phyloP scores from a whole-genome alignment of 2,113 vertebrate species.

The Prolemur simus region DNA sequence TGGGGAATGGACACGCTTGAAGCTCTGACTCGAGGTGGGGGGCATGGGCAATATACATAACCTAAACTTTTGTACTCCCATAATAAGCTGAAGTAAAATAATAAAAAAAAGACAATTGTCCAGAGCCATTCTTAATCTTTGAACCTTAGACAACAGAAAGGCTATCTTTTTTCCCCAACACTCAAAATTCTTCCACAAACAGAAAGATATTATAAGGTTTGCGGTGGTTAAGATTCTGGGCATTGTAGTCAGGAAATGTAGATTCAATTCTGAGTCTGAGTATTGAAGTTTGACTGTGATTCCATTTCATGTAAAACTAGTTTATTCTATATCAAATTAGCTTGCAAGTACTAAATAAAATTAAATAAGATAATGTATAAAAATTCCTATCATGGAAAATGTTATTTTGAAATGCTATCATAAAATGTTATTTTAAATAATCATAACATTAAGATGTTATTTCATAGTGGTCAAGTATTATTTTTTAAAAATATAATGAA shows the following conservation, averaged over 20 bases:
- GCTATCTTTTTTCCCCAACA: background rate
- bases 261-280: background rate
- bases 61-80: too few species aligned
- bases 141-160: background rate
- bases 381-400: background rate
- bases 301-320: background rate
- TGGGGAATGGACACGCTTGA: too few species aligned
- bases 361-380: background rate
- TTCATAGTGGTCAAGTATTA: background rate
- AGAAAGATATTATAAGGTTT: background rate
- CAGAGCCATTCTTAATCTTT: background rate
- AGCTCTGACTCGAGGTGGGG: too few species aligned
- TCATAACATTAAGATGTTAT: background rate
- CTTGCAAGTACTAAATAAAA: background rate
- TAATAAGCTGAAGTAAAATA: too few species aligned
- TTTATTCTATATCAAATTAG: background rate
- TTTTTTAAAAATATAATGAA: background rate
- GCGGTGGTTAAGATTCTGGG: background rate
- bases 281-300: background rate
- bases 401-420: background rate
- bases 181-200: background rate
- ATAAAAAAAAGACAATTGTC: background rate
- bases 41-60: too few species aligned
- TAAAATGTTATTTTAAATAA: background rate
- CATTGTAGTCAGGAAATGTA: background rate